Base-by-base conservation (phyloP, 2,797 vertebrate genomes). In the Cynodonichthys magdalenae region DNA sequence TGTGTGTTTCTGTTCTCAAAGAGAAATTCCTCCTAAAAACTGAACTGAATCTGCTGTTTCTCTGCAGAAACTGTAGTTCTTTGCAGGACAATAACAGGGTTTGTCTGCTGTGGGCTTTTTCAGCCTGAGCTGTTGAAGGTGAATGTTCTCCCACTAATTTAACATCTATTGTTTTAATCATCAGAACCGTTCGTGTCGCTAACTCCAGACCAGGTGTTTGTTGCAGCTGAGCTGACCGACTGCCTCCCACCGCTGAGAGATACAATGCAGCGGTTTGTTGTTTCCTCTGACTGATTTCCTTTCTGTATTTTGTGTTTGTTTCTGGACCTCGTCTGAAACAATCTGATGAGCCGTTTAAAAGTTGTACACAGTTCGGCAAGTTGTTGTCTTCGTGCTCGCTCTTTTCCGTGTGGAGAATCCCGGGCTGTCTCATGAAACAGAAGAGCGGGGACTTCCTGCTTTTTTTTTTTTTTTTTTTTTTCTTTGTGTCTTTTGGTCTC, bases 401-500 rank as follows among this genome's bases (percentile, higher is more conserved):
- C 47, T 34, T 46, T 57, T 75, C 48, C 51, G 17, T 4, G 28
- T 41, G 45, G 27, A 62, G 42, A 78, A 60, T 60, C 34, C 47
- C 3, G 12, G 6, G 57, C 29, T 59, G 41, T 19, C 65, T 75
- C 69, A 24, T 74, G 19, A 70, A 81, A 54, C 6, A 62, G 69
- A 74, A 71, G 45, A 82, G 67, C 18, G 53, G 70, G 72, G 68
- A 83, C 63, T 82, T 84, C 80, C 86, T 79, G 67, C 6, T 61
- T 15, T 28, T 55, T 31, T 6, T 63, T 75, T 69, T 18, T 55
- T 71, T 34, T 58, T 65, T 75, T 70, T 18, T 58, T 74, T 44
- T 58, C 44, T 76, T 53, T 66, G 5, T 45, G 39, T 82, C 70
- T 86, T 70, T 86, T n/a, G 74, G 82, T 66, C 15, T 59, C 11